Conservation (phyloP, 2,888 invertebrate genomes). For the Euplexia lucipara region DNA sequence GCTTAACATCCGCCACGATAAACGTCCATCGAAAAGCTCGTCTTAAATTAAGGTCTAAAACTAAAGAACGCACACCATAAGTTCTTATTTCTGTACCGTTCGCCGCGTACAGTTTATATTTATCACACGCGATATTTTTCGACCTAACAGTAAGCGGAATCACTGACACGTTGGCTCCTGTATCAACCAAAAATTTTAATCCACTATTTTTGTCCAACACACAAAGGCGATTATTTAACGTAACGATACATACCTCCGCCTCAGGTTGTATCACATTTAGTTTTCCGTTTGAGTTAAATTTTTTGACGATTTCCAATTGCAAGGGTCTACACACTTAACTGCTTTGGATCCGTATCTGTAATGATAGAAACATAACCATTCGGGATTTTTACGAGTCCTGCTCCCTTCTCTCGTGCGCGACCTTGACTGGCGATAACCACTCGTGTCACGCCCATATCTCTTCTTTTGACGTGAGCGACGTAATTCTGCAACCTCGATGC, state of each 20-base stretch:
- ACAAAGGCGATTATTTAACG: conserved; percentile 3
- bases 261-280: conserved; percentile 6
- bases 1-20: background rate
- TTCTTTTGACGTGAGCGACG: too few relatives aligned
- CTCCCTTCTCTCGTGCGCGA: background rate
- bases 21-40: conserved; percentile 5
- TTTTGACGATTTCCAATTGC: too few relatives aligned
- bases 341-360: too few relatives aligned
- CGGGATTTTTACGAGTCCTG: background rate
- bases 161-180: too few relatives aligned
- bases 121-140: too few relatives aligned
- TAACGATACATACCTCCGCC: background rate
- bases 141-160: too few relatives aligned
- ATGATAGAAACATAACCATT: too few relatives aligned
- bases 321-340: too few relatives aligned
- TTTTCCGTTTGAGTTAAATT: background rate
- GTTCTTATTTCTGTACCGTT: background rate
- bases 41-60: conserved; percentile 8
- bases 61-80: conserved; percentile 1
- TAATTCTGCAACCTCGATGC: too few relatives aligned
- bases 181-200: too few relatives aligned
- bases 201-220: conserved; percentile 5
- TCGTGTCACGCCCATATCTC: too few relatives aligned
- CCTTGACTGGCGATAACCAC: too few relatives aligned
- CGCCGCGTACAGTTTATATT: background rate